These are phyloP conservation scores for Plectrocnemia conspersa DNA, from an alignment of 1,140 invertebrate genomes.

Conservation along the genomic window DNA sequence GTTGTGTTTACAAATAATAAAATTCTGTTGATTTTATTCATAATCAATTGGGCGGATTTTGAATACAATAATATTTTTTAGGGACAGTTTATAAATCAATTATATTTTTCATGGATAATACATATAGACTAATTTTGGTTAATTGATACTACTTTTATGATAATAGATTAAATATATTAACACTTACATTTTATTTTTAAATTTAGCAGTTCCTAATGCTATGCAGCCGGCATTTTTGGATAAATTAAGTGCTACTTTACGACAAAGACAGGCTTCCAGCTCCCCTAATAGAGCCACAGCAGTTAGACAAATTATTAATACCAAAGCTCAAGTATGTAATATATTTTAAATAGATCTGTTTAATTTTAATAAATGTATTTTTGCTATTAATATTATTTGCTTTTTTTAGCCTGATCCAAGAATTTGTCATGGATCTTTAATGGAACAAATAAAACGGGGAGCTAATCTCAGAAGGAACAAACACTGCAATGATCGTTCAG, in stretches of 20 bases:
- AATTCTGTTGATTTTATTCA: background rate
- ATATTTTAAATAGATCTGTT: background rate
- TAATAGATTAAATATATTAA: too few relatives aligned
- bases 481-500: slow-evolving; percentile 56
- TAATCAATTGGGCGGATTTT: too few relatives aligned
- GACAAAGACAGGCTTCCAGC: slow-evolving; percentile 46
- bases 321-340: slow-evolving; percentile 56
- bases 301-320: slow-evolving; percentile 60
- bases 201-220: too few relatives aligned
- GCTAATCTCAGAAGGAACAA: slow-evolving; percentile 69
- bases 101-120: too few relatives aligned
- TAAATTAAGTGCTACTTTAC: slow-evolving; percentile 70
- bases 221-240: slow-evolving; percentile 60
- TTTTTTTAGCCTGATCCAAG: slow-evolving; percentile 59
- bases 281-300: slow-evolving; percentile 51
- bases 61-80: too few relatives aligned
- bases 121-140: too few relatives aligned
- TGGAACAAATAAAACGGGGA: slow-evolving; percentile 87
- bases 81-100: too few relatives aligned
- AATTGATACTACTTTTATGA: too few relatives aligned
- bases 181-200: too few relatives aligned
- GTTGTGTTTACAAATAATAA: background rate
- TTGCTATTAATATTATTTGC: slow-evolving; percentile 13
- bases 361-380: background rate
- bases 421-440: slow-evolving; percentile 69